Evolutionary conservation across 2,113 vertebrate species (phyloP).

Genomic region (Macrotis lagotis): DNA sequence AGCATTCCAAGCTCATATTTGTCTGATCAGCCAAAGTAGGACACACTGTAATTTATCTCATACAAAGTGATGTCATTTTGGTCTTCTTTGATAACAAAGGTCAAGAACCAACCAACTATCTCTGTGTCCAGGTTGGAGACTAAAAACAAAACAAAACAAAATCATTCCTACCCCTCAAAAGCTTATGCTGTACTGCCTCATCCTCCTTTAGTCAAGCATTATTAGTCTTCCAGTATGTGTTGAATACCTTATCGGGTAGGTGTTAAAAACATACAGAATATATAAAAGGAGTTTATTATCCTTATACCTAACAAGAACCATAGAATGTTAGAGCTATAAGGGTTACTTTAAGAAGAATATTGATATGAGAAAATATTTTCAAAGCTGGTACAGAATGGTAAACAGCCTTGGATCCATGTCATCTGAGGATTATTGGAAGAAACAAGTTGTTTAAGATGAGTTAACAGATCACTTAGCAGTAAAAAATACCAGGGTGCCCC

Average conservation of each 20-base stretch:
- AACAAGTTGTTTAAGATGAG: neutral
- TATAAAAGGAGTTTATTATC: neutral
- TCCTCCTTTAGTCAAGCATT: neutral
- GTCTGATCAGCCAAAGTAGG: too few species aligned
- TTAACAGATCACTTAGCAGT: too few species aligned
- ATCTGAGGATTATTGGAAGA: neutral
- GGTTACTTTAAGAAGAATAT: neutral
- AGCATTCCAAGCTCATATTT: too few species aligned
- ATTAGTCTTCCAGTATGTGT: too few species aligned
- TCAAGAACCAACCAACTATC: too few species aligned
- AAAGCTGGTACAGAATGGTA: neutral
- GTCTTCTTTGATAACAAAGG: too few species aligned
- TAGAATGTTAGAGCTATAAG: neutral
- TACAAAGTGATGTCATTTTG: too few species aligned
- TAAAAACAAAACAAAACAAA: neutral
- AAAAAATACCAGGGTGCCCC: too few species aligned
- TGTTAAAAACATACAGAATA: neutral
- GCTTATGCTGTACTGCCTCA: neutral
- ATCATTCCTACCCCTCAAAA: neutral
- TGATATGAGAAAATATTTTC: neutral
- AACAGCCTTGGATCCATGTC: neutral
- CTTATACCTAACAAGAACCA: neutral
- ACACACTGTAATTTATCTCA: too few species aligned
- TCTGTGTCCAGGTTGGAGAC: neutral
- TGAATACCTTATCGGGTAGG: neutral